A percentile compares a stretch with the other conserved stretches of the same genome.
These are phyloP conservation scores for Shargacucullia verbasci DNA, from an alignment of 2,888 invertebrate genomes.

Conservation along the genomic window DNA sequence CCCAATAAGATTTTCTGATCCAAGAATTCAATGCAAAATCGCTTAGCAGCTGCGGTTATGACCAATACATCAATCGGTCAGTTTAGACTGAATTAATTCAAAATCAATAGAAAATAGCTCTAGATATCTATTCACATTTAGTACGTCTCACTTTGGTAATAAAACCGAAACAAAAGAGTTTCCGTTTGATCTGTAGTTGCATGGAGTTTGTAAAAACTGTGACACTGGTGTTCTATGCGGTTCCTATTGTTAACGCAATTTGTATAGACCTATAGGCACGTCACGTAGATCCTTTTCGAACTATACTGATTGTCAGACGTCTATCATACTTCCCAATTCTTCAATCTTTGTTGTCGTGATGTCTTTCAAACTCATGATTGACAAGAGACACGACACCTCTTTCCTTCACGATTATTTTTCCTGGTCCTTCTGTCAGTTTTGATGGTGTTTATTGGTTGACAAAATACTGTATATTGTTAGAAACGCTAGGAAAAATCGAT, in stretches of 20 bases:
- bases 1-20: too few species aligned
- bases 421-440: not conserved
- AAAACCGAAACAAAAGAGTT: conserved; percentile 8
- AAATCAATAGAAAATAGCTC: too few species aligned
- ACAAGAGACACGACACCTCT: conserved; percentile 10
- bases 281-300: not conserved
- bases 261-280: not conserved
- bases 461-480: conserved; percentile 4
- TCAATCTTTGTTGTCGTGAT: conserved; percentile 7
- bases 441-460: not conserved
- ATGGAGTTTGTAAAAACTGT: conserved; percentile 2
- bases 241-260: conserved; percentile 26
- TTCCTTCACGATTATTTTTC: conserved; percentile 9
- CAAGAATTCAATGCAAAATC: too few species aligned
- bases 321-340: not conserved
- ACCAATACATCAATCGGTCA: too few species aligned
- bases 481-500: not conserved
- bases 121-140: too few species aligned
- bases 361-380: conserved; percentile 9
- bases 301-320: conserved; percentile 20
- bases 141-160: not conserved
- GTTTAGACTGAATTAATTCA: not conserved
- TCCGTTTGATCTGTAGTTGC: conserved; percentile 9
- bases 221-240: not conserved
- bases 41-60: too few species aligned